These are phyloP conservation scores for Sorex maritimensis DNA, from an alignment of 2,797 vertebrate species.

Conservation along the genomic window DNA sequence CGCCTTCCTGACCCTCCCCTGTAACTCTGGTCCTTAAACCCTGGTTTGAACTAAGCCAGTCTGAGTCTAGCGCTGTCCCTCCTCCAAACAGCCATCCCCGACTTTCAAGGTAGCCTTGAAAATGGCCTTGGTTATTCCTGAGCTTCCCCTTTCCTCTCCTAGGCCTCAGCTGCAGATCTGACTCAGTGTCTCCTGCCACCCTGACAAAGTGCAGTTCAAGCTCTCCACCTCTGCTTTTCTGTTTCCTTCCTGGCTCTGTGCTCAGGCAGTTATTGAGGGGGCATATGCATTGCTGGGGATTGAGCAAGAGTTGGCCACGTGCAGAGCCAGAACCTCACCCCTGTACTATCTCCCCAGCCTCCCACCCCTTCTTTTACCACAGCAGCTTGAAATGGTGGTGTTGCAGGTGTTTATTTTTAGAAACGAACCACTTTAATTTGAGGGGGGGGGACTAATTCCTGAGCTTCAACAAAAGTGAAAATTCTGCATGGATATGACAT, in stretches of 20 bases:
- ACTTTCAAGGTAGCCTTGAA: background rate
- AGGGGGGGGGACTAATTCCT: background rate
- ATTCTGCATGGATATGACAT: background rate
- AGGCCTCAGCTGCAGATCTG: background rate
- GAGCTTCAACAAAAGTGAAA: slow-evolving; percentile 26
- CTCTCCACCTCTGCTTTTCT: too few relatives aligned
- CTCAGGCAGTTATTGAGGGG: too few relatives aligned
- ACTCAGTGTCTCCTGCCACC: background rate
- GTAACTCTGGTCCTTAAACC: too few relatives aligned
- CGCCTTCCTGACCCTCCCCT: background rate
- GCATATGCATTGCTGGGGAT: too few relatives aligned
- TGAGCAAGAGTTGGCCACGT: too few relatives aligned
- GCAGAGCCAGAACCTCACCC: too few relatives aligned
- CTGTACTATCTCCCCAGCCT: background rate
- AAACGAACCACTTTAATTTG: background rate
- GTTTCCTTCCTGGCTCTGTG: too few relatives aligned
- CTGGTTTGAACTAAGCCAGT: background rate
- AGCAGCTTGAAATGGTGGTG: background rate
- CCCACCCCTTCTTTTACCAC: background rate
- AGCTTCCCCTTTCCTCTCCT: background rate
- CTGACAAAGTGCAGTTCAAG: too few relatives aligned
- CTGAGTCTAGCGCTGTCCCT: background rate
- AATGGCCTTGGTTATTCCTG: background rate
- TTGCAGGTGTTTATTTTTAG: background rate
- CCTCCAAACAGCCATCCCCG: too few relatives aligned